Evolutionary conservation across 92 coral and sea anemone genomes (phyloP).

Genomic region (Epizoanthus fatuus): DNA sequence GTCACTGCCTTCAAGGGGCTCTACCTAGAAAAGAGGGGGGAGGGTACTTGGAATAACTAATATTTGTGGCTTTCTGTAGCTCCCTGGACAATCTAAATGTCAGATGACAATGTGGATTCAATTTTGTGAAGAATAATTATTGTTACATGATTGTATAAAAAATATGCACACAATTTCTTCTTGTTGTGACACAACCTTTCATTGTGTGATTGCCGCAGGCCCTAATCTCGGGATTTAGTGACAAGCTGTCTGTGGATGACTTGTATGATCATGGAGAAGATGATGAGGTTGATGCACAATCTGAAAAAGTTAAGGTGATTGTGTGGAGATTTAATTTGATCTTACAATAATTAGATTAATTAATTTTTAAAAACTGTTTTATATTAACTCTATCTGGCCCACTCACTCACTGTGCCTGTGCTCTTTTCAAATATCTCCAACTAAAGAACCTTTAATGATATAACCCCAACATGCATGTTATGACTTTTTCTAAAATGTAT

Average conservation of each 20-base stretch:
- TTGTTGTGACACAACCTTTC: not conserved
- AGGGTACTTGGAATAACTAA: too few species aligned
- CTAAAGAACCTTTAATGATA: too few species aligned
- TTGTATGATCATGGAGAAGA: constrained; percentile 61
- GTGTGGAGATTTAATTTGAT: not conserved
- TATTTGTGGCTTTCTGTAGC: too few species aligned
- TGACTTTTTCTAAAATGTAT: too few species aligned
- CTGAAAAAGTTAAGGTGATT: constrained; percentile 65
- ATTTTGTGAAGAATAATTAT: not conserved
- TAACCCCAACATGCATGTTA: too few species aligned
- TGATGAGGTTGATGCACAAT: constrained; percentile 68
- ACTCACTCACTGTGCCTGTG: too few species aligned
- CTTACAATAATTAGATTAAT: not conserved
- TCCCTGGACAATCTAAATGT: too few species aligned
- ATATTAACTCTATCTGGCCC: too few species aligned
- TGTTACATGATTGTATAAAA: not conserved
- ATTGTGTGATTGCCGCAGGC: constrained; percentile 60
- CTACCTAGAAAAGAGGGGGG: too few species aligned
- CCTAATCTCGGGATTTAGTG: constrained; percentile 81
- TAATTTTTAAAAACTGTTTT: too few species aligned
- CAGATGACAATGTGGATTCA: not conserved
- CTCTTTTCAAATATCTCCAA: too few species aligned
- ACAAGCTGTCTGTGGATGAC: constrained; percentile 79
- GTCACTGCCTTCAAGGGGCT: too few species aligned
- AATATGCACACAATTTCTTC: not conserved